A percentile compares a stretch with the other conserved stretches of the same genome.
phyloP scores from a whole-genome alignment of 2,888 invertebrate genomes.

The Drosophila multiciliata region DNA sequence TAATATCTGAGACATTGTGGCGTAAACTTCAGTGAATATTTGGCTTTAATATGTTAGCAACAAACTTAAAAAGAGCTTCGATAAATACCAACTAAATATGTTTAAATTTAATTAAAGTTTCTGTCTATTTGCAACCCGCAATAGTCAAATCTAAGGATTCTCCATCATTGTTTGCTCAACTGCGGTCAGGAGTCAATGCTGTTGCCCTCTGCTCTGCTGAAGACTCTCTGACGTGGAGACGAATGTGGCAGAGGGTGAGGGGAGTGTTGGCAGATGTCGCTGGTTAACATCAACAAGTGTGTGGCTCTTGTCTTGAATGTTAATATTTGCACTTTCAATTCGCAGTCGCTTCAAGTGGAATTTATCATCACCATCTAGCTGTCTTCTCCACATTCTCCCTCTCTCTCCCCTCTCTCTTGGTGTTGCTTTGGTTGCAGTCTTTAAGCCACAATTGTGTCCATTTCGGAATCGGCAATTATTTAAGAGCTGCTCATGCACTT shows the following conservation, averaged over 20 bases:
- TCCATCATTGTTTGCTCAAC: slow-evolving; percentile 35
- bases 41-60: slow-evolving; percentile 37
- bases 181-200: slow-evolving; percentile 11
- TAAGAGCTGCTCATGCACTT: slow-evolving; percentile 56
- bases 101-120: slow-evolving; percentile 65
- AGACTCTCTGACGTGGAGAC: slow-evolving; percentile 16
- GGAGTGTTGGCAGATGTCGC: slow-evolving; percentile 5
- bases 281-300: slow-evolving; percentile 66
- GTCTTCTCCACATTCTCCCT: not conserved
- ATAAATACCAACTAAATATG: slow-evolving; percentile 13
- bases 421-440: slow-evolving; percentile 18
- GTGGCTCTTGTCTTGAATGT: slow-evolving; percentile 66
- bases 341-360: slow-evolving; percentile 54
- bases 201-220: slow-evolving; percentile 14
- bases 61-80: not conserved
- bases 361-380: slow-evolving; percentile 51
- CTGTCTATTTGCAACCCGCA: slow-evolving; percentile 23
- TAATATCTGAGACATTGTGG: slow-evolving; percentile 64
- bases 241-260: not conserved
- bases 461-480: slow-evolving; percentile 63
- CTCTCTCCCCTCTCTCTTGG: not conserved
- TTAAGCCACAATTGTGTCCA: slow-evolving; percentile 33
- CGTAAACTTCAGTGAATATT: slow-evolving; percentile 19
- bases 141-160: slow-evolving; percentile 20
- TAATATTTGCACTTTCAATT: slow-evolving; percentile 76